Evolutionary conservation across 2,888 invertebrate genomes (phyloP).

Genomic region (Chromoteleia sp.): DNA sequence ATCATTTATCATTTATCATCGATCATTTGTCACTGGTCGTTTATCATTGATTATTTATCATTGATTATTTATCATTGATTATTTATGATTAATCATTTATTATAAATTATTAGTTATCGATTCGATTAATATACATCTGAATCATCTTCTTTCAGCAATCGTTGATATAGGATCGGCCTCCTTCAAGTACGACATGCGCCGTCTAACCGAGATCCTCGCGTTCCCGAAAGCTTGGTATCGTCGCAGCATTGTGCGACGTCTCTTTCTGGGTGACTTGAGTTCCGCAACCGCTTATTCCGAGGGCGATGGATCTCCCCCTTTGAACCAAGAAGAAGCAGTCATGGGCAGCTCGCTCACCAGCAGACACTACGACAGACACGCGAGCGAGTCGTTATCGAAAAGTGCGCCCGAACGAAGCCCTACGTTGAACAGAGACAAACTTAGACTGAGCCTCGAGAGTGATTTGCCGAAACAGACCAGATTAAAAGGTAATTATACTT

Average conservation of each 20-base stretch:
- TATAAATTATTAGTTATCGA: background rate
- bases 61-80: background rate
- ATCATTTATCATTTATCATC: no score
- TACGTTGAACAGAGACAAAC: conserved; percentile 86
- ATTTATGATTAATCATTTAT: background rate
- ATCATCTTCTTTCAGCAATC: conserved; percentile 88
- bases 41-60: no score
- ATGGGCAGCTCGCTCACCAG: conserved; percentile 80
- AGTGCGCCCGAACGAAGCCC: conserved; percentile 82
- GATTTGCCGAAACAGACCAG: conserved; percentile 85
- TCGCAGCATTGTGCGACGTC: conserved; percentile 94
- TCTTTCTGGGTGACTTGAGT: conserved; percentile 97
- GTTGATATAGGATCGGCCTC: conserved; percentile 98
- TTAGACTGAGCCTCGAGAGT: conserved; percentile 86
- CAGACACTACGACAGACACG: conserved; percentile 80
- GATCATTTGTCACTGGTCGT: no score
- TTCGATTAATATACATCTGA: background rate
- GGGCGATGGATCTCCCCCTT: conserved; percentile 80
- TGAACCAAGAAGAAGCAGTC: conserved; percentile 81
- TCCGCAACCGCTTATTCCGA: conserved; percentile 85
- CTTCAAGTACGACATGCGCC: conserved; percentile 99
- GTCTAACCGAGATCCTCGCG: conserved; percentile 97
- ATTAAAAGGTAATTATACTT: conserved; percentile 82
- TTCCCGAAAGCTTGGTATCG: conserved; percentile 99
- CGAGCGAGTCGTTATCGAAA: conserved; percentile 78